Conservation (phyloP, 2,797 vertebrate species). For the Zalophus californianus region DNA sequence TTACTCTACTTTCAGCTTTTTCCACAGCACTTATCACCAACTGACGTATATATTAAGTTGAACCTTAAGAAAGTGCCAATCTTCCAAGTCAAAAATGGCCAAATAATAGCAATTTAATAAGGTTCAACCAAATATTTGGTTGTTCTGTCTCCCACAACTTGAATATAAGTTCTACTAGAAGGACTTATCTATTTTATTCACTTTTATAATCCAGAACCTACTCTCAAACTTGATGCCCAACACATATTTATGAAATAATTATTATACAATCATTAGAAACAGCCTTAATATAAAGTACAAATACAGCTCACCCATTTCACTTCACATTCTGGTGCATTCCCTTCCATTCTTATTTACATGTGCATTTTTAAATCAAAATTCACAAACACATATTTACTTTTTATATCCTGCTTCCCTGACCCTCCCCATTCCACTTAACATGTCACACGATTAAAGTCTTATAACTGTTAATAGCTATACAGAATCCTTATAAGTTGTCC, state of each 20-base stretch:
- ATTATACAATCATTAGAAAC: background rate
- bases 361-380: background rate
- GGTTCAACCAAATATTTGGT: background rate
- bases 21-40: background rate
- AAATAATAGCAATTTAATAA: background rate
- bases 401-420: background rate
- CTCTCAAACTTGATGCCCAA: background rate
- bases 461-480: background rate
- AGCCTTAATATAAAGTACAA: constrained; percentile 13
- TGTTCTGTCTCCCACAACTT: background rate
- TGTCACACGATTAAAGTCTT: background rate
- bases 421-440: background rate
- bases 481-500: background rate
- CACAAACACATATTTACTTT: background rate
- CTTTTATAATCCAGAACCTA: background rate
- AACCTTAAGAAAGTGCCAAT: background rate
- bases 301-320: background rate
- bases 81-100: background rate
- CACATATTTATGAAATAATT: background rate
- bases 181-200: background rate
- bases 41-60: background rate
- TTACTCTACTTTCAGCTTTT: background rate
- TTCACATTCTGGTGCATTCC: background rate
- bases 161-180: background rate
- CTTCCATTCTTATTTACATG: background rate